These are phyloP conservation scores for Eutrigla gurnardus DNA, from an alignment of 2,797 vertebrate genomes.

Conservation along the genomic window DNA sequence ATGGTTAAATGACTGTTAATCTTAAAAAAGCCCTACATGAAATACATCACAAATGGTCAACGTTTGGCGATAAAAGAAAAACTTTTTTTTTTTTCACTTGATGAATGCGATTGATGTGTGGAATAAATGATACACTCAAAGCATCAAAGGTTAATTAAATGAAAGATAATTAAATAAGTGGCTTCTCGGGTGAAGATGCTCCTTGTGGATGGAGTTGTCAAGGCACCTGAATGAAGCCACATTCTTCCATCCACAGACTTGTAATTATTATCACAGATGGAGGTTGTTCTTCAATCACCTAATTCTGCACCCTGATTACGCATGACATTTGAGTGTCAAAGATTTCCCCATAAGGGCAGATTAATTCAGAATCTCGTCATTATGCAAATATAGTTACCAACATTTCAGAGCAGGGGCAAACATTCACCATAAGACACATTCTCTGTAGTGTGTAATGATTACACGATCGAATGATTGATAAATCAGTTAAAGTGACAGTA, in stretches of 20 bases:
- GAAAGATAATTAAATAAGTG: conserved; percentile 59
- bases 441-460: conserved; percentile 1
- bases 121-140: conserved; percentile 44
- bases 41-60: not conserved
- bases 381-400: conserved; percentile 59
- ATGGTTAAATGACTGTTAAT: conserved; percentile 26
- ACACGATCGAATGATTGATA: too few species aligned
- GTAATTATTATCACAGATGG: conserved; percentile 76
- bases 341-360: conserved; percentile 60
- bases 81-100: conserved; percentile 14
- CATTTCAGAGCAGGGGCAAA: conserved; percentile 44
- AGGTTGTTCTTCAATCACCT: conserved; percentile 73
- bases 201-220: conserved; percentile 47
- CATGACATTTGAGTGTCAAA: conserved; percentile 75
- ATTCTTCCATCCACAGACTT: conserved; percentile 50
- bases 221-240: conserved; percentile 50
- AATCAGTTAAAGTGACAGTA: not conserved
- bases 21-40: not conserved
- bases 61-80: too few species aligned
- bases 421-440: conserved; percentile 20
- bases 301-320: conserved; percentile 70
- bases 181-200: conserved; percentile 60
- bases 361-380: conserved; percentile 58
- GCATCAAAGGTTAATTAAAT: conserved; percentile 67
- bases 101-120: conserved; percentile 30